Evolutionary conservation across 2,113 vertebrate species (phyloP).

Genomic region (Myxocyprinus asiaticus): DNA sequence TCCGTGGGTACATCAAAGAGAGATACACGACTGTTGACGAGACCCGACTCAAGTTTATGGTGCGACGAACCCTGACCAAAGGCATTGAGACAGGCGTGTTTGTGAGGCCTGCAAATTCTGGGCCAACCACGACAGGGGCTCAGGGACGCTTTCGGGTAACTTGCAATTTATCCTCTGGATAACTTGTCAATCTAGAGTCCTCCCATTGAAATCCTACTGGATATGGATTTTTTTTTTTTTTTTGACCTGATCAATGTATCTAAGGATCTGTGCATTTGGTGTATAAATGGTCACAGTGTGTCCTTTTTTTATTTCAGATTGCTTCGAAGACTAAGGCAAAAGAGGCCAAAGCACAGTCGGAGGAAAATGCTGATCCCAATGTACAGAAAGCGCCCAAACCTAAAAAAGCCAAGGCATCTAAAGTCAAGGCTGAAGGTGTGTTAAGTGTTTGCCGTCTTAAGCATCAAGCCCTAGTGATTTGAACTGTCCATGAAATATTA

Average conservation of each 20-base stretch:
- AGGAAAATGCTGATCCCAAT: constrained; percentile 69
- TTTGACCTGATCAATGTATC: too few species aligned
- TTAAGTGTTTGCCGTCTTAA: too few species aligned
- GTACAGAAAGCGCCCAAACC: background rate
- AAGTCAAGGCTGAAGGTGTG: constrained; percentile 24
- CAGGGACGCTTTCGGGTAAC: constrained; percentile 85
- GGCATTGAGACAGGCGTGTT: constrained; percentile 78
- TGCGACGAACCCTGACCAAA: constrained; percentile 76
- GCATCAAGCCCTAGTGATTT: too few species aligned
- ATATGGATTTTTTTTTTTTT: too few species aligned
- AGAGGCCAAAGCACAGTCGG: constrained; percentile 50
- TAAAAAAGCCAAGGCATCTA: constrained; percentile 8
- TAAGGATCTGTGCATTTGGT: too few species aligned
- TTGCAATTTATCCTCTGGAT: too few species aligned
- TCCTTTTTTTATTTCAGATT: constrained; percentile 55
- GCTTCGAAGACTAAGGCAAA: constrained; percentile 60
- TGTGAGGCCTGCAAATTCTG: constrained; percentile 76
- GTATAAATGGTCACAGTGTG: background rate
- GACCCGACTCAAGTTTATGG: constrained; percentile 72
- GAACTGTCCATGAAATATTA: too few species aligned
- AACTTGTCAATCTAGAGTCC: too few species aligned
- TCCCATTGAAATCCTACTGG: too few species aligned
- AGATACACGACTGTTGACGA: constrained; percentile 76
- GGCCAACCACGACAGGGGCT: constrained; percentile 65
- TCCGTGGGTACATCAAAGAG: constrained; percentile 79